Evolutionary conservation across 2,888 invertebrate genomes (phyloP), one percentile per base, ranked within the genome.

Genomic region (Cantharis nigra): DNA sequence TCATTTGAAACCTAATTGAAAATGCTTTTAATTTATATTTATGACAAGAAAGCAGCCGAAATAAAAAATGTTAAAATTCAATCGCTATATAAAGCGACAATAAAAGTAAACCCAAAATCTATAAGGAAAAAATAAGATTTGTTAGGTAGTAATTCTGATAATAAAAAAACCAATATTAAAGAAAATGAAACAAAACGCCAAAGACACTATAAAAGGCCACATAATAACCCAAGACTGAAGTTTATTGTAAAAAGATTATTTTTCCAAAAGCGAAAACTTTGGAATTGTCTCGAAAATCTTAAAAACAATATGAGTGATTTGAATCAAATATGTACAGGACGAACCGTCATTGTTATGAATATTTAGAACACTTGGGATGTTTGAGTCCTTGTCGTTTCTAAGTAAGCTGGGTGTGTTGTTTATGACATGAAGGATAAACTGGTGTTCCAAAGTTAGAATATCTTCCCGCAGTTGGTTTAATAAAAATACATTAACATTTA

Each of bases 401-500:
- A 74, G 74, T 77, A 71, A 74, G 77, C 74, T 71, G 20, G 33
- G 30, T 65, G 70, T 63, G 74, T 74, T 77, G 77, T 74, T 74
- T 74, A 77, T 71, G 77, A 77, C 74, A 77, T 70, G 71, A 67
- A 69, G 74, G 71, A 74, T 77, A 77, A 77, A 77, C 73, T 67
- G 70, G 16, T 69, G 67, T 73, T 74, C 71, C 71, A 62, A 73
- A 77, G 71, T 76, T 74, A 67, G 71, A 79, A 72, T 72, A 76
- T 73, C 71, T 72, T 74, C 63, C 14, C 70, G 70, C 74, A 76
- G 74, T 72, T 63, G 67, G 71, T 76, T 78, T 77, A 78, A 76
- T 76, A 78, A 77, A 79, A 78, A 79, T 78, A 71, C 76, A 78
- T 79, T 77, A 79, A 75, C 75, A 76, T 78, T 80, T 78, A 80